Percentiles rank a stretch among this genome's conserved stretches.
Conservation (phyloP, 2,888 invertebrate species). For the Omphaloscelis lunosa region DNA sequence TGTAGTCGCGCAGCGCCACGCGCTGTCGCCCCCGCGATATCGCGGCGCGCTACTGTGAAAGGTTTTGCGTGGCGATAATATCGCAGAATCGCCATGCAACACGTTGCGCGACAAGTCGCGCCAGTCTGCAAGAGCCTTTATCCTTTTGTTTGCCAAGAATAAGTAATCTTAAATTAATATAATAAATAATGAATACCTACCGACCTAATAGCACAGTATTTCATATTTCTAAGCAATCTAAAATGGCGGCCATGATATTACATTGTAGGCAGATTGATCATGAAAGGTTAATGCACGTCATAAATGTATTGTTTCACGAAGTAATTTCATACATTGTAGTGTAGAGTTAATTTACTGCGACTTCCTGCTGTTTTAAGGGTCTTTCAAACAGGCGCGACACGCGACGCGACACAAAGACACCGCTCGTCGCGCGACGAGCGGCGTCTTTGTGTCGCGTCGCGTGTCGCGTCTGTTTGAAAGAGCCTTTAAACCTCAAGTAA, state of each 20-base stretch:
- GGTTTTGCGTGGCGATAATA: too few relatives aligned
- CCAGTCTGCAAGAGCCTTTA: too few relatives aligned
- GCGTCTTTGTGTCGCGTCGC: too few relatives aligned
- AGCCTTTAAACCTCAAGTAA: neutral
- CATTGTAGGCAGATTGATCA: conserved; percentile 41
- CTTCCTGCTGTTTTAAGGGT: neutral
- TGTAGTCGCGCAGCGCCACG: too few relatives aligned
- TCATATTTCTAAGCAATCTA: conserved; percentile 39
- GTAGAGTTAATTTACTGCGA: conserved; percentile 22
- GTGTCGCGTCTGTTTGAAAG: too few relatives aligned
- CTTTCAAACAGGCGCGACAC: too few relatives aligned
- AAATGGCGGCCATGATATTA: conserved; percentile 11
- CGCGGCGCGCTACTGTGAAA: too few relatives aligned
- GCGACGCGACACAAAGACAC: too few relatives aligned
- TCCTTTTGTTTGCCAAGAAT: neutral
- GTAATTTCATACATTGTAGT: conserved; percentile 46
- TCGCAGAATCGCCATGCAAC: too few relatives aligned
- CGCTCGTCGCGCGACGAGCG: too few relatives aligned
- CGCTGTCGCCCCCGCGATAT: too few relatives aligned
- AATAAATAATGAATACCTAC: neutral
- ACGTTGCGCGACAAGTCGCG: too few relatives aligned
- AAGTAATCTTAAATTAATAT: conserved; percentile 26
- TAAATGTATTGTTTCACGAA: conserved; percentile 43
- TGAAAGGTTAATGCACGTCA: conserved; percentile 34
- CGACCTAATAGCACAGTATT: conserved; percentile 2